phyloP scores from a whole-genome alignment of 2,797 vertebrate species.

The Myoxocephalus aenaeus region DNA sequence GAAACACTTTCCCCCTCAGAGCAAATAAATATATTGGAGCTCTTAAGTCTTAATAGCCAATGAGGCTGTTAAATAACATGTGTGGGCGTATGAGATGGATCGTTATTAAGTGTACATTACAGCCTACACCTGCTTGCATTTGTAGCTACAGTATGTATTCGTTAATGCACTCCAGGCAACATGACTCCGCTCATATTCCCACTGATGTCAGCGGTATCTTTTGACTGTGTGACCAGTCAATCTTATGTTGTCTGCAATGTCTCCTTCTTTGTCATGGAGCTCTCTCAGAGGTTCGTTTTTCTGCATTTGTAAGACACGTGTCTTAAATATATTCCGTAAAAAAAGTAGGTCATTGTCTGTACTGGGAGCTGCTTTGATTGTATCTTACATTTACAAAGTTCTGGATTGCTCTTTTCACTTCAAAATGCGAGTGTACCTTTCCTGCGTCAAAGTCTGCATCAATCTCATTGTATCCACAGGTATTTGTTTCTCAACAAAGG shows the following conservation, averaged over 20 bases:
- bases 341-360: background rate
- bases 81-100: slow-evolving; percentile 55
- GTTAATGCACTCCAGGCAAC: slow-evolving; percentile 62
- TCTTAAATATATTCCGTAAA: background rate
- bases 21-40: slow-evolving; percentile 39
- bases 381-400: background rate
- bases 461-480: background rate
- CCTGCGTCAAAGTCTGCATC: too few relatives aligned
- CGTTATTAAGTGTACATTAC: slow-evolving; percentile 52
- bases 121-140: slow-evolving; percentile 63
- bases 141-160: slow-evolving; percentile 61
- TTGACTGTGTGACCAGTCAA: slow-evolving; percentile 21
- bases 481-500: background rate
- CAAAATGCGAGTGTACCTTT: background rate
- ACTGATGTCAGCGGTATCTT: slow-evolving; percentile 67
- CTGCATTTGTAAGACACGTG: background rate
- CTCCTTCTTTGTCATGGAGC: slow-evolving; percentile 1
- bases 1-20: slow-evolving; percentile 10
- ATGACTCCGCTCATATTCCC: slow-evolving; percentile 54
- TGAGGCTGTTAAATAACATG: slow-evolving; percentile 45
- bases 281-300: slow-evolving; percentile 13
- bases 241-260: slow-evolving; percentile 21
- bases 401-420: background rate
- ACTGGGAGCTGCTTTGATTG: background rate
- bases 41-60: slow-evolving; percentile 37